These are phyloP conservation scores for Leucophenga montana DNA, from an alignment of 2,888 invertebrate species.

Conservation along the genomic window DNA sequence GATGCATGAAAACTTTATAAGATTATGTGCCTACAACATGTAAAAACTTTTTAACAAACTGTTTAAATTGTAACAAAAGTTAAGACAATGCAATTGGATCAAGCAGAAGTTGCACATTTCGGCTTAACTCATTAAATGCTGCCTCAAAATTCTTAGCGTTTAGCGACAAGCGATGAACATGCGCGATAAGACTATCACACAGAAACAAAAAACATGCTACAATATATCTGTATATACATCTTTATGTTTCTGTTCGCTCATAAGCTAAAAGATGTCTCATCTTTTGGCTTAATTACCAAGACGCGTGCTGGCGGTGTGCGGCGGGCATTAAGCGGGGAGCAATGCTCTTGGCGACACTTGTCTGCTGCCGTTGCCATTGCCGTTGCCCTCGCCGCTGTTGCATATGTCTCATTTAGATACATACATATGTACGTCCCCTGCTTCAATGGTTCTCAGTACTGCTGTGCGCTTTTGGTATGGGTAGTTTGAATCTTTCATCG, in stretches of 20 bases:
- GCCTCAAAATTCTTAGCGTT: slow-evolving; percentile 45
- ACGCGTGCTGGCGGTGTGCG: slow-evolving; percentile 39
- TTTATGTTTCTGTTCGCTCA: slow-evolving; percentile 25
- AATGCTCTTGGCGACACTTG: slow-evolving; percentile 46
- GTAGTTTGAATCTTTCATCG: slow-evolving; percentile 1
- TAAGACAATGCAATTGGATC: too few species aligned
- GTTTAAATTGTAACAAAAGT: too few species aligned
- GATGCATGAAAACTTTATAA: too few species aligned
- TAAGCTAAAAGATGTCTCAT: slow-evolving; percentile 56
- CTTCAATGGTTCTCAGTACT: slow-evolving; percentile 26
- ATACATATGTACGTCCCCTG: slow-evolving; percentile 39
- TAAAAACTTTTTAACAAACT: too few species aligned
- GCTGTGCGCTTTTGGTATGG: slow-evolving; percentile 9
- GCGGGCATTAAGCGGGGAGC: not conserved
- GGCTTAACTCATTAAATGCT: not conserved
- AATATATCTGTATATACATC: slow-evolving; percentile 17
- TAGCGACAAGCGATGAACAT: slow-evolving; percentile 51
- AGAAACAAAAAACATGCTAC: slow-evolving; percentile 33
- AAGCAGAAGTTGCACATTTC: not conserved
- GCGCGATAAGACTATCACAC: slow-evolving; percentile 57
- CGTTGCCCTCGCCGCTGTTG: slow-evolving; percentile 1
- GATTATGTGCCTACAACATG: too few species aligned
- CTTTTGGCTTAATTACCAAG: slow-evolving; percentile 63
- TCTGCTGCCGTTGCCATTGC: slow-evolving; percentile 45
- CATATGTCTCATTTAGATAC: slow-evolving; percentile 8